phyloP scores from a whole-genome alignment of 2,888 invertebrate genomes.

The Microchrysa polita region DNA sequence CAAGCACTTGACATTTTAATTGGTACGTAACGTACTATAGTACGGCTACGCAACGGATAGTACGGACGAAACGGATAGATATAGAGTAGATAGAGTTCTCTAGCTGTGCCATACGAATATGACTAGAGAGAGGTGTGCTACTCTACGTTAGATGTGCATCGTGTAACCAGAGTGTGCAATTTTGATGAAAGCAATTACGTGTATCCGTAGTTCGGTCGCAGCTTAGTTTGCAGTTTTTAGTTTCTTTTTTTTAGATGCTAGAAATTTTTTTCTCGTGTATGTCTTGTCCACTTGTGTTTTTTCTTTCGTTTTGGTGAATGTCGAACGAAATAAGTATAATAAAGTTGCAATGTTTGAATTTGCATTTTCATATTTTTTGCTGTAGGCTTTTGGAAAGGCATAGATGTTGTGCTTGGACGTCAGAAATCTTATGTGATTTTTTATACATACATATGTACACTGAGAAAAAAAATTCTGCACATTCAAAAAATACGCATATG shows the following conservation, averaged over 20 bases:
- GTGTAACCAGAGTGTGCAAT: neutral
- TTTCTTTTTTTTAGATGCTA: neutral
- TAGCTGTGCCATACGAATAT: slow-evolving; percentile 4
- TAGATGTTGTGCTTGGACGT: no score
- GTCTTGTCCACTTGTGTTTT: neutral
- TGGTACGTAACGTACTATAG: slow-evolving; percentile 27
- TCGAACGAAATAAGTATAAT: no score
- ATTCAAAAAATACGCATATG: no score
- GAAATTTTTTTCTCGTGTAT: neutral
- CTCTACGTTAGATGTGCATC: neutral
- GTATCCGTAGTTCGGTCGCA: neutral
- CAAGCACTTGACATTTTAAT: slow-evolving; percentile 33
- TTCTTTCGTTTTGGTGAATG: neutral
- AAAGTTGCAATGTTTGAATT: no score
- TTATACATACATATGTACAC: no score
- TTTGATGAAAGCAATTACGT: slow-evolving; percentile 8
- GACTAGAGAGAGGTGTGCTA: no score
- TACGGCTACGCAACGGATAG: no score
- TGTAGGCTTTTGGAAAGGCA: no score
- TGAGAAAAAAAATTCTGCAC: no score
- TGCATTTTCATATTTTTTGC: no score
- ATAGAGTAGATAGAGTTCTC: neutral
- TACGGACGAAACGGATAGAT: neutral
- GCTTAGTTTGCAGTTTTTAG: neutral
- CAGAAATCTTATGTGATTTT: no score